Conservation (phyloP, 2,797 vertebrate genomes). For the Astyanax mexicanus region DNA sequence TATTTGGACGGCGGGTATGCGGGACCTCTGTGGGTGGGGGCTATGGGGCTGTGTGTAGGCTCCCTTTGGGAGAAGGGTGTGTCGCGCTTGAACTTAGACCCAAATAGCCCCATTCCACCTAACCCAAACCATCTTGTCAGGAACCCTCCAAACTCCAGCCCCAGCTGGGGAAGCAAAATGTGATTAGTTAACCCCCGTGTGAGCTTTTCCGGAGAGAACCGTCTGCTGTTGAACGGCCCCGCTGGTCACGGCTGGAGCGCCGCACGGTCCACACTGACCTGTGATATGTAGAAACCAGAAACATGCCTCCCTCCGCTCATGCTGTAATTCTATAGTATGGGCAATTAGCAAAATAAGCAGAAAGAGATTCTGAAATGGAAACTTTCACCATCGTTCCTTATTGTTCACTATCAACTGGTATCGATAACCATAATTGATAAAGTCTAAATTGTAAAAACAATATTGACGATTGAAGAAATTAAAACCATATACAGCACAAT, state of each 20-base stretch:
- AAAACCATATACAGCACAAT: too few species aligned
- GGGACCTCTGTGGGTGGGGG: slow-evolving; percentile 6
- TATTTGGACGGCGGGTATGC: slow-evolving; percentile 36
- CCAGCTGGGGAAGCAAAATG: slow-evolving; percentile 62
- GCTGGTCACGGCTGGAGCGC: slow-evolving; percentile 4
- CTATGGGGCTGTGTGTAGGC: background rate
- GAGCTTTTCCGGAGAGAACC: slow-evolving; percentile 34
- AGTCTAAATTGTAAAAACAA: too few species aligned
- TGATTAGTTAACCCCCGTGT: slow-evolving; percentile 61
- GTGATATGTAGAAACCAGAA: slow-evolving; percentile 3
- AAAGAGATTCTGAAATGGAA: background rate
- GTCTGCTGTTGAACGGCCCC: slow-evolving; percentile 10
- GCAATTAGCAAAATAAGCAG: slow-evolving; percentile 32
- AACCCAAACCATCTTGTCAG: slow-evolving; percentile 59
- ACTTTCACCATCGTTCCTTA: slow-evolving; percentile 3
- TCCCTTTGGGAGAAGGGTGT: slow-evolving; percentile 29
- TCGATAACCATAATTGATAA: too few species aligned
- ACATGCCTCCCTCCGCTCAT: background rate
- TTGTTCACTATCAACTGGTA: too few species aligned
- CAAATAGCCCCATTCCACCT: slow-evolving; percentile 54
- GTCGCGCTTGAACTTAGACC: slow-evolving; percentile 62
- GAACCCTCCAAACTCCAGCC: slow-evolving; percentile 59
- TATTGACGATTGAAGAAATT: too few species aligned
- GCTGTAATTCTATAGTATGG: slow-evolving; percentile 4
- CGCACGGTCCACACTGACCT: slow-evolving; percentile 16